Evolutionary conservation across 2,888 invertebrate species (phyloP).

Genomic region (Dyspetes luteomarginatus): DNA sequence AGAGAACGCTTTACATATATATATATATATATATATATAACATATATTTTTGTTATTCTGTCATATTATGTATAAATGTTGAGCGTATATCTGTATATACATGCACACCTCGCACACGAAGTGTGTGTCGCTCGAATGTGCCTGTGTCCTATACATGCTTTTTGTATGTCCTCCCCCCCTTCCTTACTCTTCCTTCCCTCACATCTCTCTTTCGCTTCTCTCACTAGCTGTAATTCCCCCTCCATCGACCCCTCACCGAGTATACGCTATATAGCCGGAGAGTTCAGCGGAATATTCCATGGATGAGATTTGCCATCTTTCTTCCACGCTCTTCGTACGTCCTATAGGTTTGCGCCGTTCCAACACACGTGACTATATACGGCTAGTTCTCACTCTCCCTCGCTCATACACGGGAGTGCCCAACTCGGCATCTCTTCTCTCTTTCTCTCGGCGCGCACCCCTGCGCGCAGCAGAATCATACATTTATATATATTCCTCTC

Average conservation of each 20-base stretch:
- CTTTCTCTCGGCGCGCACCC: conserved; percentile 50
- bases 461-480: conserved; percentile 33
- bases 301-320: conserved; percentile 68
- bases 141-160: conserved; percentile 39
- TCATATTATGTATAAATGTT: conserved; percentile 1
- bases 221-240: conserved; percentile 11
- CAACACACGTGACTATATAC: conserved; percentile 4
- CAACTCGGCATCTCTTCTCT: conserved; percentile 25
- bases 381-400: neutral
- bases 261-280: conserved; percentile 30
- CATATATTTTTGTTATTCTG: conserved; percentile 1
- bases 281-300: conserved; percentile 74
- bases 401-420: neutral
- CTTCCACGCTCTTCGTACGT: conserved; percentile 36
- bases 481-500: too few species aligned
- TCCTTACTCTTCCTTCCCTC: neutral
- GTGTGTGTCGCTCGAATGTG: conserved; percentile 13
- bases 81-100: neutral
- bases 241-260: conserved; percentile 7
- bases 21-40: conserved; percentile 11
- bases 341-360: conserved; percentile 27
- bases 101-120: neutral
- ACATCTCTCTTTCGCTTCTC: conserved; percentile 4
- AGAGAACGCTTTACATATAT: too few species aligned
- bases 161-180: conserved; percentile 30